Conservation (phyloP, 2,888 invertebrate genomes). For the Litoditis marina region DNA sequence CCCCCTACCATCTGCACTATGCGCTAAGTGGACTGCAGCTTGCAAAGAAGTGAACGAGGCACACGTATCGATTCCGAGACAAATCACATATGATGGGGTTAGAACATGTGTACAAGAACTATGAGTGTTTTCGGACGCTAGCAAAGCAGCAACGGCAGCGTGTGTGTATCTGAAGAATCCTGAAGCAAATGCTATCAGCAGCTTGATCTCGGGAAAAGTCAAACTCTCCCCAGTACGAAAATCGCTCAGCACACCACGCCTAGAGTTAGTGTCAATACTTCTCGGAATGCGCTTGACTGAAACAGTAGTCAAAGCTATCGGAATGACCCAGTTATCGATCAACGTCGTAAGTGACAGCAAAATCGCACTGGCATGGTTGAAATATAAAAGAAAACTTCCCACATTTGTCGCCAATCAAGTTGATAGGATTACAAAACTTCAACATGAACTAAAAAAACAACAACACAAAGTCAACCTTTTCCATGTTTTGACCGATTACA, state of each 20-base stretch:
- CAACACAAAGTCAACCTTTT: background rate
- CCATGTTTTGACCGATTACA: background rate
- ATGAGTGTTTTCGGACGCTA: background rate
- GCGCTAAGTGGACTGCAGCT: background rate
- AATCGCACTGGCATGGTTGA: background rate
- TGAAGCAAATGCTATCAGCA: background rate
- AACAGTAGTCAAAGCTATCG: background rate
- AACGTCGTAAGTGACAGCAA: background rate
- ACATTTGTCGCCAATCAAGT: background rate
- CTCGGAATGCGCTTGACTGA: background rate
- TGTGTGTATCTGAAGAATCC: background rate
- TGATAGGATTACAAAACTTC: background rate
- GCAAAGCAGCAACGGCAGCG: background rate
- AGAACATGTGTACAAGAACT: background rate
- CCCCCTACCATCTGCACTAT: background rate
- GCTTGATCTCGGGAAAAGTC: background rate
- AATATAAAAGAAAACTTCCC: background rate
- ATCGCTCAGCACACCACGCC: background rate
- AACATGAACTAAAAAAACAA: background rate
- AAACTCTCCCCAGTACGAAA: background rate
- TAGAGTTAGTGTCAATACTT: background rate
- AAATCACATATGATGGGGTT: background rate
- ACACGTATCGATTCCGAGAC: background rate
- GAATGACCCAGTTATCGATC: background rate
- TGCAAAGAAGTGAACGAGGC: background rate